Evolutionary conservation across 2,113 vertebrate genomes (phyloP), one percentile per base, ranked within the genome.

Genomic region (Neogobius melanostomus): DNA sequence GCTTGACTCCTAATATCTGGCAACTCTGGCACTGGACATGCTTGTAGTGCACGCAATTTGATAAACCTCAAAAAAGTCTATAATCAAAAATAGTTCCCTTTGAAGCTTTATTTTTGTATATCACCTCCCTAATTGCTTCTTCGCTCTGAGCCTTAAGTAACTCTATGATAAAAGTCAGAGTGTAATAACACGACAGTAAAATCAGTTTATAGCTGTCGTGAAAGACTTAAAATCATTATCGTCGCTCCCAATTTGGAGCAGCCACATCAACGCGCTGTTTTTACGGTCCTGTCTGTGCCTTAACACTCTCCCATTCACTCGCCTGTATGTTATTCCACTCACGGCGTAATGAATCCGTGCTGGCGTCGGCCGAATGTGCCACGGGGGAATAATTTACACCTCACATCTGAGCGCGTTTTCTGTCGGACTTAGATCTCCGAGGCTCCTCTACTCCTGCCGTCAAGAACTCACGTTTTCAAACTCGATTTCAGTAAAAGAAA

Each of bases 311-410:
- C 21, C 62, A 69, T 78, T 78, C 44, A 61, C 66, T 74, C 47
- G 51, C 28, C 17, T 51, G 5, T 62, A 53, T 79, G 59, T 64
- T 63, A 60, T 71, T 74, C 78, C 56, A 79, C 54, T 67, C 63
- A 46, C 17, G 14, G 76, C 61, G 21, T 67, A 75, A 75, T 78
- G 42, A 75, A 64, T 28, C 46, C 62, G 52, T 64, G 10, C 72
- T 66, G 53, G 51, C 74, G 71, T 36, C 66, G 57, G 68, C 73
- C 54, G 50, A 81, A 74, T 71, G 43, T 48, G 9, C 28, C 72
- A 36, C 53, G 69, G 53, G 83, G 75, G 54, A 81, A 79, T 82
- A 67, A 80, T 80, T 85, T 77, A 74, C 73, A 71, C 78, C 74
- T 87, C 73, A 75, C 76, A 76, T 69, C 47, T 62, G 60, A 80